Conservation (phyloP, 2,113 vertebrate genomes). For the Chrysochloris asiatica region DNA sequence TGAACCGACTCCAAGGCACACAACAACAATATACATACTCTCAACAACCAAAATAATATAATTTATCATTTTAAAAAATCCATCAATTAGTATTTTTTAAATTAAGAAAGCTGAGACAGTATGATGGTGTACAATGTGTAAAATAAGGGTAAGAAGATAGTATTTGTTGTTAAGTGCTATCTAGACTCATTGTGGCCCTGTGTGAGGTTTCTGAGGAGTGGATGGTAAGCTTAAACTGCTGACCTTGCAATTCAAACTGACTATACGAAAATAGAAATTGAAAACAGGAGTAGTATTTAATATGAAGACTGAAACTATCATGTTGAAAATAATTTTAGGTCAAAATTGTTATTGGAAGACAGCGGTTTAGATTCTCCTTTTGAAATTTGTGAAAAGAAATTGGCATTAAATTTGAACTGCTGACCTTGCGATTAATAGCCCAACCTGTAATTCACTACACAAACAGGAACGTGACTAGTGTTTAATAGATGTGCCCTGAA, state of each 20-base stretch:
- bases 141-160: neutral
- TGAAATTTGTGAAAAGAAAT: neutral
- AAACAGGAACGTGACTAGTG: no score
- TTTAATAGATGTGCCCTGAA: no score
- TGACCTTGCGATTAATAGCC: no score
- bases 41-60: neutral
- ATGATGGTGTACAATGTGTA: neutral
- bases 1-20: no score
- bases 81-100: neutral
- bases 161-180: no score
- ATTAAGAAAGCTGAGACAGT: neutral
- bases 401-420: slow-evolving; percentile 11
- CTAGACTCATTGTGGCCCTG: no score
- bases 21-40: no score
- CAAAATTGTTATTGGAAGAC: neutral
- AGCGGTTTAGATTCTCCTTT: neutral
- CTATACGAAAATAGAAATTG: neutral
- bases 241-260: no score
- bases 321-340: neutral
- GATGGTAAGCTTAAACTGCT: no score
- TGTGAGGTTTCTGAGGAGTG: no score
- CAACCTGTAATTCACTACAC: no score
- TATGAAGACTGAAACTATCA: neutral
- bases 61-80: neutral
- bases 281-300: neutral